These are phyloP conservation scores for Nasonovia ribisnigri DNA, from an alignment of 2,888 invertebrate genomes.

Conservation along the genomic window DNA sequence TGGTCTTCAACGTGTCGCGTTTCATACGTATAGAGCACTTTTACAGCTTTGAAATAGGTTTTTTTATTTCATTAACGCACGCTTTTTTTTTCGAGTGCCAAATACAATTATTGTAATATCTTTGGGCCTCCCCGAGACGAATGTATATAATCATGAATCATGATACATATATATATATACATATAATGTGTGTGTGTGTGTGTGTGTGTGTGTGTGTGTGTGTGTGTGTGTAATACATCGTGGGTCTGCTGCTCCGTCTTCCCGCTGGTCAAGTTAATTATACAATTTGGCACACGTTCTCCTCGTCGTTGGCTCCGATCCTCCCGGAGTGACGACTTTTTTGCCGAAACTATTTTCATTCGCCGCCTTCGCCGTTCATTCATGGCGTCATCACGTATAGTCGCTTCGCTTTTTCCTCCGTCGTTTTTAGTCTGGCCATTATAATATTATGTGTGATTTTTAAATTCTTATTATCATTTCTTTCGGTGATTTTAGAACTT, in stretches of 20 bases:
- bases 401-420: neutral
- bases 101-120: slow-evolving; percentile 42
- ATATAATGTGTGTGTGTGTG: too few species aligned
- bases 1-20: neutral
- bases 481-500: slow-evolving; percentile 5
- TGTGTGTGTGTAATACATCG: neutral
- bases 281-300: slow-evolving; percentile 55
- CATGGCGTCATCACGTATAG: slow-evolving; percentile 55
- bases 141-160: neutral
- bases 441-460: neutral
- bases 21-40: neutral
- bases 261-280: slow-evolving; percentile 57
- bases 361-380: slow-evolving; percentile 49
- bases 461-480: neutral
- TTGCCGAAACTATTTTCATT: slow-evolving; percentile 58
- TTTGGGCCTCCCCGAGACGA: neutral
- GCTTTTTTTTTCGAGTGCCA: slow-evolving; percentile 31
- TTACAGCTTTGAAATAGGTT: neutral
- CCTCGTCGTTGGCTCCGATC: slow-evolving; percentile 38
- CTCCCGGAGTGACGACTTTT: slow-evolving; percentile 54
- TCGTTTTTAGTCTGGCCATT: slow-evolving; percentile 25
- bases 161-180: too few species aligned
- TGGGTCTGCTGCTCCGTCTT: neutral
- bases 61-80: neutral
- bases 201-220: neutral